Evolutionary conservation across 2,797 vertebrate species (phyloP).

Genomic region (Xyrichtys novacula): DNA sequence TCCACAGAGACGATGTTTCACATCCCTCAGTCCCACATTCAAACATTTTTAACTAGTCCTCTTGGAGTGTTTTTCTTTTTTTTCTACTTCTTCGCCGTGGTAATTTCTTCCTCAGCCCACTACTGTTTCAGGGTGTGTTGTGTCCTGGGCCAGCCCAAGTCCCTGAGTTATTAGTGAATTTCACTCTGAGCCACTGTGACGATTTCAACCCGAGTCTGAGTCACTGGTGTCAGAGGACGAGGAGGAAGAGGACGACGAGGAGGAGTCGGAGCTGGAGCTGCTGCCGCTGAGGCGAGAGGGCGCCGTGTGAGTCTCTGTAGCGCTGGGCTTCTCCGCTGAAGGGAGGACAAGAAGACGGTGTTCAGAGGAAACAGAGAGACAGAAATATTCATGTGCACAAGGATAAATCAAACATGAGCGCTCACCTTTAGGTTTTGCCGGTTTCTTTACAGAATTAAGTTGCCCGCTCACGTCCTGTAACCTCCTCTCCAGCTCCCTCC

Average conservation of each 20-base stretch:
- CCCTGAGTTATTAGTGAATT: conserved; percentile 73
- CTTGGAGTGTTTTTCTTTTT: conserved; percentile 23
- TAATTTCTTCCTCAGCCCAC: conserved; percentile 42
- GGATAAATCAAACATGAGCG: neutral
- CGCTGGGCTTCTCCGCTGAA: conserved; percentile 88
- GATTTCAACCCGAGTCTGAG: conserved; percentile 89
- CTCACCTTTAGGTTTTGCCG: conserved; percentile 90
- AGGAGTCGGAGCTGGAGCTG: conserved; percentile 94
- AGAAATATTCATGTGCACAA: neutral
- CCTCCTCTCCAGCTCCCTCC: conserved; percentile 91
- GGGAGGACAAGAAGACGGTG: neutral
- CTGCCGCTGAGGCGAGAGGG: conserved; percentile 92
- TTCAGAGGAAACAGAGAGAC: neutral
- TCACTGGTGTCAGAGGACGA: conserved; percentile 94
- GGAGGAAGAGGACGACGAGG: conserved; percentile 90
- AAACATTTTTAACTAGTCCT: conserved; percentile 35
- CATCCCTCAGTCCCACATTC: conserved; percentile 63
- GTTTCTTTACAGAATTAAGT: conserved; percentile 93
- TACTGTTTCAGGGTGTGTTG: conserved; percentile 62
- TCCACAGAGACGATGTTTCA: conserved; percentile 52
- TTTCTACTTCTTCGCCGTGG: conserved; percentile 16
- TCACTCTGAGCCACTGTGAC: conserved; percentile 3
- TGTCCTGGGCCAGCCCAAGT: conserved; percentile 74
- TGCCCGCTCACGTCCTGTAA: conserved; percentile 94
- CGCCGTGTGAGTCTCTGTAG: conserved; percentile 74